These are phyloP conservation scores for Isurus oxyrinchus DNA, from an alignment of 2,113 vertebrate genomes.

Conservation along the genomic window DNA sequence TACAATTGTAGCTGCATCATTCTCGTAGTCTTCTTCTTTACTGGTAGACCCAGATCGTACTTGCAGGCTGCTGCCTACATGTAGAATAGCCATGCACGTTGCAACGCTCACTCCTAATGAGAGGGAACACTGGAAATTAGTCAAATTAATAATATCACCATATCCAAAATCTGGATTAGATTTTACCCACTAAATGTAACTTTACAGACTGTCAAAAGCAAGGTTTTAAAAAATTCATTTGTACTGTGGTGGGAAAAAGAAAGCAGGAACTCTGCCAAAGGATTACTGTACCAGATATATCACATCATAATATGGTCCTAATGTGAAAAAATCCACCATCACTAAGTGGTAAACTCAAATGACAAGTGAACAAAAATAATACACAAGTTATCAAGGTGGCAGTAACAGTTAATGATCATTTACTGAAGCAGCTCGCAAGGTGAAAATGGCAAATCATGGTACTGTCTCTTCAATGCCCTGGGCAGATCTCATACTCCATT, in stretches of 20 bases:
- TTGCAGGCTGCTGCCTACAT: conserved; percentile 86
- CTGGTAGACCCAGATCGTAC: conserved; percentile 84
- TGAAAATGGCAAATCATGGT: background rate
- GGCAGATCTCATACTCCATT: background rate
- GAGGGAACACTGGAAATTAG: background rate
- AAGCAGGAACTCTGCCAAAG: background rate
- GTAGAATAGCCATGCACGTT: conserved; percentile 96
- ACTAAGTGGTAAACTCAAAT: background rate
- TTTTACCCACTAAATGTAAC: background rate
- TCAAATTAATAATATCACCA: background rate
- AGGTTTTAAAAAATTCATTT: background rate
- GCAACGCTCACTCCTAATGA: conserved; percentile 85
- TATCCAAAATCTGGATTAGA: background rate
- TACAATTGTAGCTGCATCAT: conserved; percentile 93
- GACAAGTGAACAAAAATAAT: background rate
- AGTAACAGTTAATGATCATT: background rate
- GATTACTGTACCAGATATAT: background rate
- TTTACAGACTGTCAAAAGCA: background rate
- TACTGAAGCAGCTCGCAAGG: background rate
- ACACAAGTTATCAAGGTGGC: background rate
- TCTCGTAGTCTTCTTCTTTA: conserved; percentile 98
- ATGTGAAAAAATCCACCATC: background rate
- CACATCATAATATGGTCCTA: background rate
- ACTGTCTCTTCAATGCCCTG: background rate
- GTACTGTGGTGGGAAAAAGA: background rate